phyloP scores from a whole-genome alignment of 2,113 vertebrate species.

The Sigmodon hispidus region DNA sequence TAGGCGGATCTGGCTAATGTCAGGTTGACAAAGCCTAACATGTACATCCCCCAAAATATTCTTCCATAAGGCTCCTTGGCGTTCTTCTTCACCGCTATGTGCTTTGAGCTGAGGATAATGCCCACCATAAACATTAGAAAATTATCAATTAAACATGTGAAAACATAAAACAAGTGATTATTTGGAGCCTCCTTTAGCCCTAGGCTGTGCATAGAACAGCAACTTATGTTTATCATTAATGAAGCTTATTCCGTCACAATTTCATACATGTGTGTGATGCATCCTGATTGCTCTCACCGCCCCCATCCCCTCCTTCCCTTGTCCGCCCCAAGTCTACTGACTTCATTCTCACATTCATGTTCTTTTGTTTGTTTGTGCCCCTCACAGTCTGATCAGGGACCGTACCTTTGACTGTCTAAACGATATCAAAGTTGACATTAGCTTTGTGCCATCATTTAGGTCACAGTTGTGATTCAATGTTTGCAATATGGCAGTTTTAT shows the following conservation, averaged over 20 bases:
- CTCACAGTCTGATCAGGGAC: no score
- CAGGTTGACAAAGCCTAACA: neutral
- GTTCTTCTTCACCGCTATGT: neutral
- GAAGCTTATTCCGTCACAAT: neutral
- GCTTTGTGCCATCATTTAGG: neutral
- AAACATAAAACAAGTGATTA: neutral
- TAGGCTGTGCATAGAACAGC: neutral
- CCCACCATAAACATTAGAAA: neutral
- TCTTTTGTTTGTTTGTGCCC: neutral
- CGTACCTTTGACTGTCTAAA: neutral
- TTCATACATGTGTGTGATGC: neutral
- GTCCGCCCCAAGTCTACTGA: neutral
- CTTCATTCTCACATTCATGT: neutral
- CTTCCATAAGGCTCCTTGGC: neutral
- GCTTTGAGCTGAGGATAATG: neutral
- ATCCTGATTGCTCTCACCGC: neutral
- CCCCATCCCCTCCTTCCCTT: no score
- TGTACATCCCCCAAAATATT: neutral
- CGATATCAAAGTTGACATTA: neutral
- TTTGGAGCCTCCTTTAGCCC: neutral
- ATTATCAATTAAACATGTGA: neutral
- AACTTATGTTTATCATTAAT: neutral
- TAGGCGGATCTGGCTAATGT: neutral
- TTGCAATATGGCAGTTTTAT: neutral
- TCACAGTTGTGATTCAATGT: neutral